phyloP scores from a whole-genome alignment of 2,113 vertebrate species.

The Hemiscyllium ocellatum region DNA sequence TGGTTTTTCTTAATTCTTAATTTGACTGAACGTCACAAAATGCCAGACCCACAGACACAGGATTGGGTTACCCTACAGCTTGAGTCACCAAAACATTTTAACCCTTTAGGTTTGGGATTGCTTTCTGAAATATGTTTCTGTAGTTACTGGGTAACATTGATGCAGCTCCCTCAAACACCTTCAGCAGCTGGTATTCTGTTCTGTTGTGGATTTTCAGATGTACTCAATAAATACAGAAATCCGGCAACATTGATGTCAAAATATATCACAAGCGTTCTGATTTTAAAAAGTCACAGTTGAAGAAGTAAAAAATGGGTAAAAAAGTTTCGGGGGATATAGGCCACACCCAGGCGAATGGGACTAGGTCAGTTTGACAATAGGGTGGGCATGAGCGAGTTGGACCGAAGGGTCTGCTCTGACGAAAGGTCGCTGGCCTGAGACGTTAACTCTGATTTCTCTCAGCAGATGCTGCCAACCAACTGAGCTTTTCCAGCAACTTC shows the following conservation, averaged over 20 bases:
- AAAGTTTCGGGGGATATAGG: no score
- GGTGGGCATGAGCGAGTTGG: no score
- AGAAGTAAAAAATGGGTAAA: not conserved
- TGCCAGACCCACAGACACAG: not conserved
- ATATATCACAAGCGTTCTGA: not conserved
- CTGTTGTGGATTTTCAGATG: conserved; percentile 66
- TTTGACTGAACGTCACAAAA: not conserved
- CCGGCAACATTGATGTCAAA: conserved; percentile 48
- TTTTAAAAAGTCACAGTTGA: not conserved
- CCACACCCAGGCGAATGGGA: no score
- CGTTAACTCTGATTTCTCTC: no score
- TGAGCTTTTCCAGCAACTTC: no score
- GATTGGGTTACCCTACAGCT: not conserved
- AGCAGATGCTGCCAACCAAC: no score
- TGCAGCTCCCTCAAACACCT: conserved; percentile 61
- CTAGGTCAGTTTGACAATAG: no score
- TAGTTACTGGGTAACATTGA: conserved; percentile 54
- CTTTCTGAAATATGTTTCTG: conserved; percentile 79
- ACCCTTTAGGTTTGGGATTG: conserved; percentile 79
- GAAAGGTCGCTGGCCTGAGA: no score
- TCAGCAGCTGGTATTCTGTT: conserved; percentile 56
- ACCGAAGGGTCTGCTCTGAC: no score
- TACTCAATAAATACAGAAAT: conserved; percentile 74
- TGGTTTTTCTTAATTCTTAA: no score
- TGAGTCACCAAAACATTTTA: conserved; percentile 74